A percentile compares a stretch with the other conserved stretches of the same genome.
These are phyloP conservation scores for Hipposideros larvatus DNA, from an alignment of 2,797 vertebrate species.

Conservation along the genomic window DNA sequence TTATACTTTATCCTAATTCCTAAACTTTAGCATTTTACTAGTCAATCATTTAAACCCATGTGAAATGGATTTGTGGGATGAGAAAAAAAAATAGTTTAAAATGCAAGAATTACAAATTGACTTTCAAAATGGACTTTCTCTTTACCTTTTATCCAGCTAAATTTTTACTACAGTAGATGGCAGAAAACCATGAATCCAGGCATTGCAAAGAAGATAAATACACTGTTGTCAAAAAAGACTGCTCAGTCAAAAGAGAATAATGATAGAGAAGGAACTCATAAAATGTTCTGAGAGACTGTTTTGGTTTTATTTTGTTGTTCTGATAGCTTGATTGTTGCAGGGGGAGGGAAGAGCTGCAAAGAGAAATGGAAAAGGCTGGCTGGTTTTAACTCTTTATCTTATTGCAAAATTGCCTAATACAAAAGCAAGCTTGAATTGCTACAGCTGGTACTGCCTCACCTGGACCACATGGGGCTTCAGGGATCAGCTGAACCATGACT, in stretches of 20 bases:
- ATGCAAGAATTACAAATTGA: slow-evolving; percentile 68
- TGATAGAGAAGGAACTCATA: slow-evolving; percentile 69
- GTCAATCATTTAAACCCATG: slow-evolving; percentile 51
- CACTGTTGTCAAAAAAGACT: slow-evolving; percentile 74
- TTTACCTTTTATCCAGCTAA: slow-evolving; percentile 64
- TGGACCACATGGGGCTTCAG: neutral
- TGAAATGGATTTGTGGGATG: slow-evolving; percentile 47
- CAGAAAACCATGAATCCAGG: slow-evolving; percentile 43
- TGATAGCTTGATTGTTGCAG: slow-evolving; percentile 63
- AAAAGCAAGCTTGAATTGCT: slow-evolving; percentile 41
- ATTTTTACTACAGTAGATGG: slow-evolving; percentile 60
- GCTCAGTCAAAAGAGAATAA: slow-evolving; percentile 73
- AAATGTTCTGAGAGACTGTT: slow-evolving; percentile 73
- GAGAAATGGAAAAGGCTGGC: slow-evolving; percentile 49
- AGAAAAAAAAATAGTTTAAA: slow-evolving; percentile 48
- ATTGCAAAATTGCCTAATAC: slow-evolving; percentile 63
- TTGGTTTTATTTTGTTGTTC: slow-evolving; percentile 72
- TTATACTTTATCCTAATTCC: slow-evolving; percentile 57
- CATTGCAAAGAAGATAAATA: slow-evolving; percentile 77
- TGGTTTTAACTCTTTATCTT: slow-evolving; percentile 74
- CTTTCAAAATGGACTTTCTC: slow-evolving; percentile 69
- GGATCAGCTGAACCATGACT: neutral
- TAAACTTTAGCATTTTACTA: slow-evolving; percentile 44
- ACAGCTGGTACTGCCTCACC: neutral
- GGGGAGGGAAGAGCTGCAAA: neutral